Base-by-base conservation (phyloP, 2,888 invertebrate species). In the Trichogramma evanescens region DNA sequence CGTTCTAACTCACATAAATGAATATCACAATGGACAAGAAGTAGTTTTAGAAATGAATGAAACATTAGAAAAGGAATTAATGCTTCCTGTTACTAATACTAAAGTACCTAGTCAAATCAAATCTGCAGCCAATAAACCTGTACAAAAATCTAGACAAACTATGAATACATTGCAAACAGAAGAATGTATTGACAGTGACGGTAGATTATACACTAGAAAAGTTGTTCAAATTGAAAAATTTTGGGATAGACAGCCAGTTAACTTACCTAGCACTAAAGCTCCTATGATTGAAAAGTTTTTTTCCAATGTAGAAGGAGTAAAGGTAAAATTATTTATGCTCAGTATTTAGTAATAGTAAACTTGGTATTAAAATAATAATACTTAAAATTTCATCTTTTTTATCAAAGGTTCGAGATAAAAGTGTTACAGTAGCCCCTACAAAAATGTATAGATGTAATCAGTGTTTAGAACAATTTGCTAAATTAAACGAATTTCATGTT, bases 21-120 rank as follows among this genome's bases (percentile, higher is more conserved):
- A 82, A 64, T 86, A 81, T 69, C 88, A 88, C 69, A 84, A 82
- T 70, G 84, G 86, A 54, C 85, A 88, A 70, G 86, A 87, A 74
- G 85, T 88, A 57, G 81, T 86, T 52, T 78, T 88, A 59, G 86
- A 86, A 81, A 86, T 77, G 74, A 74, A 72, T 4, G 76, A 74
- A 45, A 66, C 66, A 46, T 46, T 60, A 9, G 55, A 50, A 40
- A 13, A 50, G 26, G 7, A 51, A 6, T 13, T 48, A 44, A 5
- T 50, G 9, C 3, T 50, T 10, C 46, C 53, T 43, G 26, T 6
- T 48, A 48, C n/a, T 6, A 62, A 63, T 62, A 54, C 58, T 50
- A 50, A 59, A 54, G 50, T 61, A 50, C 26, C 61, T 26, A 62
- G 58, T 53, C 63, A 62, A 40, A 26, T 26, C 26, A 26, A 26